Evolutionary conservation across 2,113 vertebrate species (phyloP).

Genomic region (Hemiprocne comata): DNA sequence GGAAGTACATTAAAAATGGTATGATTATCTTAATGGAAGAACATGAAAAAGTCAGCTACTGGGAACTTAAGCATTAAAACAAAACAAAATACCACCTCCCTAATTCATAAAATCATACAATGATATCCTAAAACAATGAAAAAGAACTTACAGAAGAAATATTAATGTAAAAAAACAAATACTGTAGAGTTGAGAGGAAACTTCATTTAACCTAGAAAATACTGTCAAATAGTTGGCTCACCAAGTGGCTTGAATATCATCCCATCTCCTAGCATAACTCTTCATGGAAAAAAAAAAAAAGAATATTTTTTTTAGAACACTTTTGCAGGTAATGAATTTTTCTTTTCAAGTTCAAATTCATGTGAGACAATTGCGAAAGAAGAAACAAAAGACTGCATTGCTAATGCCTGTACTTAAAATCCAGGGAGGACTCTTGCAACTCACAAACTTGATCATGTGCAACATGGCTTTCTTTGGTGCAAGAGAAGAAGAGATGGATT

Average conservation of each 20-base stretch:
- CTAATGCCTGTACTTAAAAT: neutral
- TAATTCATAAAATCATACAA: neutral
- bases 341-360: neutral
- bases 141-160: neutral
- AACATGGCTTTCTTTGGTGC: neutral
- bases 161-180: neutral
- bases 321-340: neutral
- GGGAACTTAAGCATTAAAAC: neutral
- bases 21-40: neutral
- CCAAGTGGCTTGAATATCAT: neutral
- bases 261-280: neutral
- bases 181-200: neutral
- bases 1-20: neutral
- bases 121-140: neutral
- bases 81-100: neutral
- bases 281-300: neutral
- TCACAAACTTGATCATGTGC: neutral
- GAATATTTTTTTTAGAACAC: neutral
- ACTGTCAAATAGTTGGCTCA: neutral
- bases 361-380: neutral
- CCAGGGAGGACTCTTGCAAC: neutral
- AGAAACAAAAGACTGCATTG: neutral
- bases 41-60: neutral
- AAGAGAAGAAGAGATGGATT: neutral
- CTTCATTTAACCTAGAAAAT: neutral